Evolutionary conservation across 2,113 vertebrate species (phyloP).

Genomic region (Mormyrus iriodes): DNA sequence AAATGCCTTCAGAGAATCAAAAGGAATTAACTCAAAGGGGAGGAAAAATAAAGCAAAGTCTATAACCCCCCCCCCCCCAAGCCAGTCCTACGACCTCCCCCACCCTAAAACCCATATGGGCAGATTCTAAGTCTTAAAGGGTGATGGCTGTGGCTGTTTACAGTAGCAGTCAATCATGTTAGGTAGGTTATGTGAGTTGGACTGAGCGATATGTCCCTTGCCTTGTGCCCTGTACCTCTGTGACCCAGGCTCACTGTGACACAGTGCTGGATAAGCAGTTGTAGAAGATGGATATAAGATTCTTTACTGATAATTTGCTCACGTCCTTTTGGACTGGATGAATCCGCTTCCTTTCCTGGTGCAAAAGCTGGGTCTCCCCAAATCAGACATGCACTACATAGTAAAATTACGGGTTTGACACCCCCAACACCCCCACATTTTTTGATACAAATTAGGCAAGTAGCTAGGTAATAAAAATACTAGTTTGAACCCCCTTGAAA

Average conservation of each 20-base stretch:
- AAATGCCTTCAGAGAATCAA: background rate
- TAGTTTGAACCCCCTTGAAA: background rate
- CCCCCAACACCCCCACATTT: background rate
- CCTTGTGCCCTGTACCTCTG: background rate
- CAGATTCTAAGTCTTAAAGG: background rate
- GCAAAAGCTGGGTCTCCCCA: background rate
- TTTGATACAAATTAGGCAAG: background rate
- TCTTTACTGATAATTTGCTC: background rate
- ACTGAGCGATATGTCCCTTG: background rate
- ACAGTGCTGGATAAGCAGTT: background rate
- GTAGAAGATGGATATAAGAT: background rate
- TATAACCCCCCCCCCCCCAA: background rate
- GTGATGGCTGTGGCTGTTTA: too few species aligned
- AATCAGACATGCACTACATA: background rate
- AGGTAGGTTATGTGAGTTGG: background rate
- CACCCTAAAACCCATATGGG: background rate
- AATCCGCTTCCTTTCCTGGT: background rate
- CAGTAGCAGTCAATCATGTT: background rate
- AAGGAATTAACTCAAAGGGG: background rate
- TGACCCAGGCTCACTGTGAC: background rate
- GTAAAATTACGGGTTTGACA: background rate
- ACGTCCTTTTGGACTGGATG: background rate
- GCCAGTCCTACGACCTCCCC: background rate
- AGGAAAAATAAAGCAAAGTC: background rate
- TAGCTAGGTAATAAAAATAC: background rate